Evolutionary conservation across 2,797 vertebrate genomes (phyloP).

Genomic region (Halcyon smyrnensis): DNA sequence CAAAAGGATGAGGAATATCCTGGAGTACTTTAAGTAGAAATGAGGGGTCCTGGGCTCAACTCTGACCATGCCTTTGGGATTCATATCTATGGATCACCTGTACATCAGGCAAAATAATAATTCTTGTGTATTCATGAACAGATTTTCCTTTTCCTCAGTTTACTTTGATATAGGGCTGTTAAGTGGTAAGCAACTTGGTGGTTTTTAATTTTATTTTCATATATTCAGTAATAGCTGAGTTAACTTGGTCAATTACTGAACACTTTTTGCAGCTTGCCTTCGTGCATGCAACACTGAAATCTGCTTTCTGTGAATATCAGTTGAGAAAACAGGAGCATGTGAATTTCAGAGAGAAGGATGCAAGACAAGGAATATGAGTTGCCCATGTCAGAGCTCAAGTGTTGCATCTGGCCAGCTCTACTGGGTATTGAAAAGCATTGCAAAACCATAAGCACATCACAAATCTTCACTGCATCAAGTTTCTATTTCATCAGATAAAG

Average conservation of each 20-base stretch:
- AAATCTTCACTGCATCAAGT: not conserved
- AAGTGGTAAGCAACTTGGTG: not conserved
- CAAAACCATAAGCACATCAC: not conserved
- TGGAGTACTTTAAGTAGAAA: not conserved
- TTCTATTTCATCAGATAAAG: not conserved
- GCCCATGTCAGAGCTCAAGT: not conserved
- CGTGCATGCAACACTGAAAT: fast-evolving
- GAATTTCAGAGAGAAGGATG: not conserved
- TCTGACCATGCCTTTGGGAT: not conserved
- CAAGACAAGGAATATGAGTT: not conserved
- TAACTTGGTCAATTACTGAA: not conserved
- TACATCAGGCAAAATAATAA: not conserved
- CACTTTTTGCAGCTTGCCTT: not conserved
- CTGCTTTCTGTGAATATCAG: not conserved
- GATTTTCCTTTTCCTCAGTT: not conserved
- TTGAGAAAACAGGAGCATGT: not conserved
- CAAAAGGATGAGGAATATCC: not conserved
- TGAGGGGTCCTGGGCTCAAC: not conserved
- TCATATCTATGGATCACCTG: not conserved
- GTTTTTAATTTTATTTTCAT: not conserved
- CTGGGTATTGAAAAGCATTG: not conserved
- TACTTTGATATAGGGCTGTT: not conserved
- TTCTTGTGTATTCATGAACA: not conserved
- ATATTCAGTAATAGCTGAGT: not conserved
- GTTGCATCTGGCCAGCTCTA: not conserved